These are phyloP conservation scores for Hymenopus coronatus DNA, from an alignment of 2,888 invertebrate species.

Conservation along the genomic window DNA sequence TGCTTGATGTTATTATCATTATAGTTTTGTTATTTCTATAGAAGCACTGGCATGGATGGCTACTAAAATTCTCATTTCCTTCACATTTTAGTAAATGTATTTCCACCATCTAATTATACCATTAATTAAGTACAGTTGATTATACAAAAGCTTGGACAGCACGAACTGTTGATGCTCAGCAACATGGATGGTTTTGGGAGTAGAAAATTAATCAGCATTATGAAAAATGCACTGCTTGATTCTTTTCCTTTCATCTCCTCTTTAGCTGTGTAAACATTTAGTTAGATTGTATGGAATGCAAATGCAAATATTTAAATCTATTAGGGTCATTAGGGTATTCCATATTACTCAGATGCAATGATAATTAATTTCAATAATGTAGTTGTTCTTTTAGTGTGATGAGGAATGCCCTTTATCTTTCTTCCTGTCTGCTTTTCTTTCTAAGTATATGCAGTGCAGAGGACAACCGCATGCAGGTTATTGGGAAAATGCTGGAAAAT, in stretches of 20 bases:
- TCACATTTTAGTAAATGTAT: not conserved
- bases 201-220: not conserved
- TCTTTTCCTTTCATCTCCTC: not conserved
- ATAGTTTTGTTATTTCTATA: not conserved
- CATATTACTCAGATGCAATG: not conserved
- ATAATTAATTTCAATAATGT: not conserved
- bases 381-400: not conserved
- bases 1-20: not conserved
- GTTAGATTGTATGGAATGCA: not conserved
- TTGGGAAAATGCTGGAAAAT: not conserved
- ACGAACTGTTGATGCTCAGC: not conserved
- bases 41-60: not conserved
- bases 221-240: not conserved
- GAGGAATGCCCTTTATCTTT: not conserved
- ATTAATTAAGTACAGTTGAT: not conserved
- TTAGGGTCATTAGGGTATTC: not conserved
- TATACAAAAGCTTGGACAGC: not conserved
- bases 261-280: not conserved
- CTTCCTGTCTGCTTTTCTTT: not conserved
- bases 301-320: not conserved
- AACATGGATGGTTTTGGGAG: not conserved
- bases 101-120: not conserved
- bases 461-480: not conserved
- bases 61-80: not conserved
- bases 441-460: not conserved